phyloP scores from a whole-genome alignment of 2,113 vertebrate genomes.

The Hippocampus mohnikei region DNA sequence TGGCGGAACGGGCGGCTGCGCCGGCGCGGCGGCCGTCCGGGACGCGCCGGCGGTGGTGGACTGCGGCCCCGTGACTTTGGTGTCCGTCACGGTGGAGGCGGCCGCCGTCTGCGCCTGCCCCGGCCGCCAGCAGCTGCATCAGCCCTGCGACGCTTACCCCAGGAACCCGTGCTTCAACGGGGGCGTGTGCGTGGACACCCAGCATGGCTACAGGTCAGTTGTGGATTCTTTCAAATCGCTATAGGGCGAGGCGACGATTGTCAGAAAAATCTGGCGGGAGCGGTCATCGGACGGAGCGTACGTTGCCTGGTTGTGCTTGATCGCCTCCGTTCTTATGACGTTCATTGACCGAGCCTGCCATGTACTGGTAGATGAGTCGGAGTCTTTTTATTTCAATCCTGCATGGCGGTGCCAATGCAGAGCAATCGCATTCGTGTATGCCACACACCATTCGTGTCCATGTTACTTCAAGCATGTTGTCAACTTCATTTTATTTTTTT shows the following conservation, averaged over 20 bases:
- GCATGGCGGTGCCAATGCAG: too few relatives aligned
- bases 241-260: too few relatives aligned
- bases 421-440: too few relatives aligned
- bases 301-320: neutral
- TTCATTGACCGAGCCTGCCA: too few relatives aligned
- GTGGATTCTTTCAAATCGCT: neutral
- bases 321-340: too few relatives aligned
- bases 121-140: constrained; percentile 71
- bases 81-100: constrained; percentile 70
- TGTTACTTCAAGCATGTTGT: too few relatives aligned
- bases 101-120: constrained; percentile 68
- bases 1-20: constrained; percentile 58
- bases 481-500: too few relatives aligned
- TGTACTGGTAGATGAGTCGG: too few relatives aligned
- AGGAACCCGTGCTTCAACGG: constrained; percentile 81
- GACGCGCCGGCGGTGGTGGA: constrained; percentile 74
- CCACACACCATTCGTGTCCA: too few relatives aligned
- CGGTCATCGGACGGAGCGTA: neutral
- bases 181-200: constrained; percentile 77
- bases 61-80: constrained; percentile 72
- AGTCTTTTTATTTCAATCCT: too few relatives aligned
- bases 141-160: constrained; percentile 75
- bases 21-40: constrained; percentile 58
- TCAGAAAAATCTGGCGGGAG: too few relatives aligned
- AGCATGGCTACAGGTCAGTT: constrained; percentile 82